Percentiles rank a stretch among this genome's conserved stretches.
Evolutionary conservation across 2,797 vertebrate genomes (phyloP).

Genomic region (Acanthornis magna): DNA sequence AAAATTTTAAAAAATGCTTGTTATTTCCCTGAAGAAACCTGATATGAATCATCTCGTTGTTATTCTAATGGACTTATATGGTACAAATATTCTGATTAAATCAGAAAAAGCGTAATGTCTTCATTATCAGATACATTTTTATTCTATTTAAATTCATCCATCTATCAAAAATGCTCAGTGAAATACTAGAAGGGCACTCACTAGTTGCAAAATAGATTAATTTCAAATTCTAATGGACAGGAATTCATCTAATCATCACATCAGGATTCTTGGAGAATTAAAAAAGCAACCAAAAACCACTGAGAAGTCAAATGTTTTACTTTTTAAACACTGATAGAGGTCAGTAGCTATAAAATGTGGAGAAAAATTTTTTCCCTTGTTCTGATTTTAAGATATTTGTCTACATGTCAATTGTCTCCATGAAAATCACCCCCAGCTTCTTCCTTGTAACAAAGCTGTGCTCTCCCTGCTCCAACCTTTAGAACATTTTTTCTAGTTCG

Average conservation of each 20-base stretch:
- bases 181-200: background rate
- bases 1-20: background rate
- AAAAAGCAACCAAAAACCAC: background rate
- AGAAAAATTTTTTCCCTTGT: background rate
- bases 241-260: constrained; percentile 46
- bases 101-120: constrained; percentile 40
- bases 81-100: constrained; percentile 47
- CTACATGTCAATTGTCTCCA: background rate
- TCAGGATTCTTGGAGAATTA: background rate
- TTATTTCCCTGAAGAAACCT: background rate
- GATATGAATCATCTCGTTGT: background rate
- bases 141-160: constrained; percentile 31
- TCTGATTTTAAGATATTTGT: background rate
- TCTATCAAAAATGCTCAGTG: constrained; percentile 45
- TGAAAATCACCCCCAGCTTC: accelerated
- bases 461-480: background rate
- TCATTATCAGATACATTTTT: constrained; percentile 43
- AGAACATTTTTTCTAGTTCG: background rate
- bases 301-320: background rate
- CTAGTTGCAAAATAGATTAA: constrained; percentile 40
- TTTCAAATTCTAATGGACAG: constrained; percentile 55
- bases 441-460: background rate
- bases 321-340: background rate
- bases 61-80: constrained; percentile 35
- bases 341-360: background rate